Percentiles rank a stretch among this genome's conserved stretches.
phyloP scores from a whole-genome alignment of 2,113 vertebrate species.

The Chrysemys picta region DNA sequence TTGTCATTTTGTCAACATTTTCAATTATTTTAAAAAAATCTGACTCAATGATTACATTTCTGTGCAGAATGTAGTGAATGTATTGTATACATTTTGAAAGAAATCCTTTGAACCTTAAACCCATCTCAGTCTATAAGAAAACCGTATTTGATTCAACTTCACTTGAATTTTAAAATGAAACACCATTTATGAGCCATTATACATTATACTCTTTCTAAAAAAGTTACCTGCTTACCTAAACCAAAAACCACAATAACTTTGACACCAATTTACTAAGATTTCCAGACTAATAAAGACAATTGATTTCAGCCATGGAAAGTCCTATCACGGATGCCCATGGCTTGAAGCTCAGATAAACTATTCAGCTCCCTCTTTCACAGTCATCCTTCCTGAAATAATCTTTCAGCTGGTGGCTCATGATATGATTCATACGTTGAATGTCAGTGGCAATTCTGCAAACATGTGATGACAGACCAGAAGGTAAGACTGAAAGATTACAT shows the following conservation, averaged over 20 bases:
- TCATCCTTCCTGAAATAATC: conserved; percentile 74
- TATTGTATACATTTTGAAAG: not conserved
- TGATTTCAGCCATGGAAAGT: conserved; percentile 62
- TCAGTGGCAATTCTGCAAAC: conserved; percentile 15
- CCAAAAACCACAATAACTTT: conserved; percentile 22
- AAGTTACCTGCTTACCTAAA: conserved; percentile 22
- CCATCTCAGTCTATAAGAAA: not conserved
- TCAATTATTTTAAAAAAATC: not conserved
- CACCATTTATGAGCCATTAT: not conserved
- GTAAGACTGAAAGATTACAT: conserved; percentile 30
- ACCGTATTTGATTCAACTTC: not conserved
- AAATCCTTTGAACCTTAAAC: not conserved
- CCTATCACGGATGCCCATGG: conserved; percentile 15
- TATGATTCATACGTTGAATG: conserved; percentile 62
- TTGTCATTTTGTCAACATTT: fast-evolving
- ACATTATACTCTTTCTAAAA: not conserved
- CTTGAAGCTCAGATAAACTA: conserved; percentile 60
- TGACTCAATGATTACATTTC: not conserved
- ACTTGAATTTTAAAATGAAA: not conserved
- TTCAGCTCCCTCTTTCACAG: conserved; percentile 65
- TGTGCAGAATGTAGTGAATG: not conserved
- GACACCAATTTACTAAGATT: conserved; percentile 33
- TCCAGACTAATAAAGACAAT: conserved; percentile 56
- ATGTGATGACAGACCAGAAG: conserved; percentile 14
- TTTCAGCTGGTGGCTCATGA: conserved; percentile 65